Base-by-base conservation (phyloP, 2,888 invertebrate genomes). In the Melieria crassipennis region DNA sequence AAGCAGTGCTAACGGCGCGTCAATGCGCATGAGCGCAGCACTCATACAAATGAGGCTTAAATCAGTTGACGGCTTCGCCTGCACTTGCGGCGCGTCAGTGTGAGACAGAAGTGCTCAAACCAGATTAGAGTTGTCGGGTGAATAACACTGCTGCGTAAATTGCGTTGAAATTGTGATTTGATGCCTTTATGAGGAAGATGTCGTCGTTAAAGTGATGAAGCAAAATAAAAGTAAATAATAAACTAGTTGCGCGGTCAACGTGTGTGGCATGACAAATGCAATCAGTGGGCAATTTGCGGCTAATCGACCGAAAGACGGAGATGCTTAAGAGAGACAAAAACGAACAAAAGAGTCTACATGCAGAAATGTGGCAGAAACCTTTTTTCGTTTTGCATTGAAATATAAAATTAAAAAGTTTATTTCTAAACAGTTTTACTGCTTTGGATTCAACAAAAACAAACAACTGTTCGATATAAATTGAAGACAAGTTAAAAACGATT, bases 141-240 rank as follows among this genome's bases (percentile, higher is more conserved):
- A 64, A 64, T 64, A 64, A 64, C 64, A 64, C 52, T 13, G 7
- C n/a, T 43, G 52, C 16, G 30, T 30, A 30, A 30, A 3, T 30
- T 2, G 30, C 30, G 30, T 16, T 16, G 16, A 16, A 16, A 16
- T 16, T 16, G 16, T 30, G 50, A 55, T 64, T 52, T 45, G 52
- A 43, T 42, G 42, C 6, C 46, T 43, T 52, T 30, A 42, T 64
- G 50, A 50, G 56, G 16, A 47, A 65, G 65, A 65, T 65, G 13
- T 65, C 65, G 57, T 47, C 65, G 56, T 56, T 56, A 65, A 65
- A 65, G 42, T 46, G 47, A 43, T 65, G 55, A 65, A 65, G 45
- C 46, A 65, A 55, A 65, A 46, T 47, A 65, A 65, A 64, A 56
- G 65, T 65, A 65, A 65, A 56, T 56, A 65, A 56, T 56, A 46